Conservation (phyloP, 2,888 invertebrate genomes). For the Eledone cirrhosa region DNA sequence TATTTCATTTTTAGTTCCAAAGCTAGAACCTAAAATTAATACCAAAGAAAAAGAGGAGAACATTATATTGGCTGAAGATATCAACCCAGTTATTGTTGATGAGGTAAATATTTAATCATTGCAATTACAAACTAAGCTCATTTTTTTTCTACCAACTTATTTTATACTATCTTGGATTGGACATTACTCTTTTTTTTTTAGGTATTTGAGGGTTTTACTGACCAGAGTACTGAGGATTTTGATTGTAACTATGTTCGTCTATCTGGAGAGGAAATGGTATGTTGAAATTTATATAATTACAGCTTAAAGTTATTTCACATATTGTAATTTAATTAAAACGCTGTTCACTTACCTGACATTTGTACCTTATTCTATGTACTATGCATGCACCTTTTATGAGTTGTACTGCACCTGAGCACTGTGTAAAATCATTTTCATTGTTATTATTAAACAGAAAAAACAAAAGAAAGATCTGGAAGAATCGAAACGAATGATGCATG, state of each 20-base stretch:
- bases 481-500: slow-evolving; percentile 52
- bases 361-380: no score
- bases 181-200: slow-evolving; percentile 32
- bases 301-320: no score
- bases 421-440: no score
- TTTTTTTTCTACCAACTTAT: no score
- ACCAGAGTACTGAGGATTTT: slow-evolving; percentile 43
- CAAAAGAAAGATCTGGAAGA: slow-evolving; percentile 51
- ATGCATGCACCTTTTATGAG: no score
- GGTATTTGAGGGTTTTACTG: slow-evolving; percentile 59
- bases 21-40: background rate
- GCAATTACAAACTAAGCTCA: no score
- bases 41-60: background rate
- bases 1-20: slow-evolving; percentile 10
- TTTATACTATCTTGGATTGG: no score
- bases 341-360: no score
- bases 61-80: slow-evolving; percentile 18
- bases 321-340: no score
- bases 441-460: slow-evolving; percentile 45
- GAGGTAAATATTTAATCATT: slow-evolving; percentile 7
- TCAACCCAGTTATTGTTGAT: slow-evolving; percentile 24
- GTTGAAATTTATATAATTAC: background rate
- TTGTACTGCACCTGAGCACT: no score
- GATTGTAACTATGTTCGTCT: slow-evolving; percentile 44
- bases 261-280: slow-evolving; percentile 52